phyloP scores from a whole-genome alignment of 1,140 invertebrate species.

The Drosophila arawakana region DNA sequence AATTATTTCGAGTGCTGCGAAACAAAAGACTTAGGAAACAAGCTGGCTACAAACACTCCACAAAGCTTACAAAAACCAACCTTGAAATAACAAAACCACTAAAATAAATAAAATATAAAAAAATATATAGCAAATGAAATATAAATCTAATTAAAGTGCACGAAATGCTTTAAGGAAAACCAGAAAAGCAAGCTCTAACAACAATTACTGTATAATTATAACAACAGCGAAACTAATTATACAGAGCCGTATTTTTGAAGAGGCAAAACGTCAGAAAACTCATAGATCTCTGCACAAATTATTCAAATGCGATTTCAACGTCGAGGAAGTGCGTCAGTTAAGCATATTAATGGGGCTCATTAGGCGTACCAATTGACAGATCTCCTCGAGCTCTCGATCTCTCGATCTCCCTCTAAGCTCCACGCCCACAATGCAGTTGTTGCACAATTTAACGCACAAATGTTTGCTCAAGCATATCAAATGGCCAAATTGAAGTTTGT shows the following conservation, averaged over 20 bases:
- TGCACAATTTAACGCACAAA: conserved; percentile 64
- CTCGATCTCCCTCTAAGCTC: background rate
- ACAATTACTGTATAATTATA: conserved; percentile 16
- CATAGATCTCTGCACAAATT: conserved; percentile 8
- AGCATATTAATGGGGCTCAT: conserved; percentile 60
- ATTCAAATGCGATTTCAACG: conserved; percentile 10
- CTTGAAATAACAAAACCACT: conserved; percentile 49
- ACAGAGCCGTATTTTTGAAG: conserved; percentile 23
- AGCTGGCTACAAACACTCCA: conserved; percentile 23
- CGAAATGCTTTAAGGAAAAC: conserved; percentile 51
- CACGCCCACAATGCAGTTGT: conserved; percentile 66
- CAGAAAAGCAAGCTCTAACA: conserved; percentile 41
- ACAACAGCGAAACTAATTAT: conserved; percentile 32
- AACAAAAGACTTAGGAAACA: conserved; percentile 51
- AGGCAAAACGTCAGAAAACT: conserved; percentile 36
- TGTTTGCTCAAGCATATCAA: conserved; percentile 46
- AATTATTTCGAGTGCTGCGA: conserved; percentile 26
- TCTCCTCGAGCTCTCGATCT: conserved; percentile 1
- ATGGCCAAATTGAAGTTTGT: conserved; percentile 50
- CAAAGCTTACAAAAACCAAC: conserved; percentile 14
- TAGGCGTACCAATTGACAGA: conserved; percentile 59
- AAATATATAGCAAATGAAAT: conserved; percentile 26
- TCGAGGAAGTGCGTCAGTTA: conserved; percentile 59
- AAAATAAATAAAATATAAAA: conserved; percentile 39
- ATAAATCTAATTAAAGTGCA: conserved; percentile 62